Base-by-base conservation (phyloP, 2,113 vertebrate genomes). In the Percina caprodes region DNA sequence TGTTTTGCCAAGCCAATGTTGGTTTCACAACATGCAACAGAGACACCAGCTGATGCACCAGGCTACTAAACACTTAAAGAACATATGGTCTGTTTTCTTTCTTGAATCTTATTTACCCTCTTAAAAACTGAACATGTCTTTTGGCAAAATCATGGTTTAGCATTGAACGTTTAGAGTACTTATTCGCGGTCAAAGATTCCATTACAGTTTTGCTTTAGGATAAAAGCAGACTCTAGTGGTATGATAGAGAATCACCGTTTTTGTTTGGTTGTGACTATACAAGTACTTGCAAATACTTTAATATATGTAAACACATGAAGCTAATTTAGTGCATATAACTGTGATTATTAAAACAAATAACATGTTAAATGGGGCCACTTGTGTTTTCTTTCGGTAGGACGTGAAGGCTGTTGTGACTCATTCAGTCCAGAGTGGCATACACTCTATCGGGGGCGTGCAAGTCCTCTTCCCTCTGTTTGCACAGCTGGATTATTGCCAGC, bases 361-460 rank as follows among this genome's bases (percentile, higher is more conserved):
- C 35, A 71, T 48, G 18, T 46, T 42, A 54, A 68, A 45, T 6
- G 6, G 46, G 23, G 11, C 13, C 14, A 4, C 45, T 0, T 69
- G 8, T 82, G 3, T 69, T 80, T 56, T 90, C 54, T 82, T 58
- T 86, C 15, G 67, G 18, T 39, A 99, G 98, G 97, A 99, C 61
- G 98, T 99, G 88, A 99, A 98, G 91, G 98, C 98, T 8, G 97
- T 99, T 90, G 94, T 99, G 91, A 99, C 98, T 0, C 98, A 99
- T 93, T 99, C 98, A 1, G 96, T 99, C 78, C 98, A 99, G 92
- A 99, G 98, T 90, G 98, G 97, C 45, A 96, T 99, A 89, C 98
- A 99, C 91, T 99, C 98, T 9, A 97, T 99, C 49, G 98, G 98
- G 86, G 98, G 98, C 0, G 96, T 99, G 77, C 98, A 99, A 95